A percentile compares a stretch with the other conserved stretches of the same genome.
Evolutionary conservation across 2,113 vertebrate species (phyloP).

Genomic region (Andinoacara biseriatus): DNA sequence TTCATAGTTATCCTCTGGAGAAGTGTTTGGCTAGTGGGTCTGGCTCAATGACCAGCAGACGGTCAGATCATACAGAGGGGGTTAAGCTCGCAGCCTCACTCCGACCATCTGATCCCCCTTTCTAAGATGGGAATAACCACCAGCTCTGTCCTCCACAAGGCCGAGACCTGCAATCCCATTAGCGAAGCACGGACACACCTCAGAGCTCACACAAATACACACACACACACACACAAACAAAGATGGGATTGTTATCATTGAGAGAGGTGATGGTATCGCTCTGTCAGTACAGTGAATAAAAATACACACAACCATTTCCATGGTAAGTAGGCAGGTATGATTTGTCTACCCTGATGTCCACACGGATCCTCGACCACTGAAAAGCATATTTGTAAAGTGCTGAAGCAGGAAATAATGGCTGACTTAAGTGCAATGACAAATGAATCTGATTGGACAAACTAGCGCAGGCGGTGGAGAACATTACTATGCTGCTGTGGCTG

Average conservation of each 20-base stretch:
- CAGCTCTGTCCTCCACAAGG: slow-evolving; percentile 46
- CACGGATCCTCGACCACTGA: not conserved
- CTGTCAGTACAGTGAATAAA: not conserved
- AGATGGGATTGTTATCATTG: slow-evolving; percentile 2
- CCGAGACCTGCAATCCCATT: slow-evolving; percentile 70
- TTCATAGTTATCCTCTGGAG: slow-evolving; percentile 72
- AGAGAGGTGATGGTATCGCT: not conserved
- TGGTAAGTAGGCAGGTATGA: not conserved
- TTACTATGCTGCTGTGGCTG: slow-evolving; percentile 5
- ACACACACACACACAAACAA: not conserved
- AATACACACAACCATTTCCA: not conserved
- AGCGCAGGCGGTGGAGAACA: not conserved
- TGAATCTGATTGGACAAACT: not conserved
- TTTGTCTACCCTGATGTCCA: not conserved
- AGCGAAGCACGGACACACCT: slow-evolving; percentile 64
- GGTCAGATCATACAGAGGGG: slow-evolving; percentile 56
- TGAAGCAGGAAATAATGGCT: not conserved
- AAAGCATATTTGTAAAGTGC: not conserved
- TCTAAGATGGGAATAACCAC: slow-evolving; percentile 44
- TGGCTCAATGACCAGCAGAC: slow-evolving; percentile 67
- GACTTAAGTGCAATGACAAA: slow-evolving; percentile 6
- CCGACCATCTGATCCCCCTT: slow-evolving; percentile 71
- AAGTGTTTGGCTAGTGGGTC: slow-evolving; percentile 58
- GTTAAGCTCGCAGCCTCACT: slow-evolving; percentile 68
- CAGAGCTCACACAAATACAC: slow-evolving; percentile 9